Conservation (phyloP, 2,888 invertebrate genomes). For the Saturnia pavonia region DNA sequence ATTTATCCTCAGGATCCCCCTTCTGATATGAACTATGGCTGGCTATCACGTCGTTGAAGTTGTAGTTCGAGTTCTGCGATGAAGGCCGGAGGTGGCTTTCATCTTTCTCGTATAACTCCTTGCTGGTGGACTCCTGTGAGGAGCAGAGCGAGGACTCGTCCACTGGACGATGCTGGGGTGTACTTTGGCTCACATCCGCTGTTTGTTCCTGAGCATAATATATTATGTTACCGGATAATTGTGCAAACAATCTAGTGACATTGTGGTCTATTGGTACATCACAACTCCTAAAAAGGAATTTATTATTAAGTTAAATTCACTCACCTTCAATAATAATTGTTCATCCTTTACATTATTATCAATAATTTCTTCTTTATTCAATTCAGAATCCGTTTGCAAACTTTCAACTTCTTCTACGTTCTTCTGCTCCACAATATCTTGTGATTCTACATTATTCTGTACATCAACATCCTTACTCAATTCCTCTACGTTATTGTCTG, state of each 20-base stretch:
- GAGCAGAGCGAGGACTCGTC: constrained; percentile 6
- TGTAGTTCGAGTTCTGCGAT: constrained; percentile 69
- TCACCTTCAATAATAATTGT: constrained; percentile 7
- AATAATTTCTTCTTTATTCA: constrained; percentile 33
- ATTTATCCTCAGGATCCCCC: constrained; percentile 49
- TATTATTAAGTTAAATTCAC: not conserved
- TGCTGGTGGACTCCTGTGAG: constrained; percentile 1
- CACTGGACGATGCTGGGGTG: not conserved
- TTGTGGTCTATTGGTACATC: no score
- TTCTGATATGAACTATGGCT: constrained; percentile 49
- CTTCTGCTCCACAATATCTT: constrained; percentile 24
- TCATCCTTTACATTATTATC: not conserved
- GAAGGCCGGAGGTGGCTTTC: constrained; percentile 67
- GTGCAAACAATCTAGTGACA: no score
- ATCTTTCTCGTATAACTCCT: constrained; percentile 57
- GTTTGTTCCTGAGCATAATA: not conserved
- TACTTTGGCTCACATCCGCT: not conserved
- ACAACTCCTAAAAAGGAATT: not conserved
- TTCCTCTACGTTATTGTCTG: constrained; percentile 19
- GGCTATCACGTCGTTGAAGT: constrained; percentile 65
- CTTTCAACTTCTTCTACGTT: constrained; percentile 25
- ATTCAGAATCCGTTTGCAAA: constrained; percentile 17
- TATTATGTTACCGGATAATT: no score
- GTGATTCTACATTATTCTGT: constrained; percentile 10
- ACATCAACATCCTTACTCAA: constrained; percentile 16